Base-by-base conservation (phyloP, 2,797 vertebrate species). In the Diplodus sargus region DNA sequence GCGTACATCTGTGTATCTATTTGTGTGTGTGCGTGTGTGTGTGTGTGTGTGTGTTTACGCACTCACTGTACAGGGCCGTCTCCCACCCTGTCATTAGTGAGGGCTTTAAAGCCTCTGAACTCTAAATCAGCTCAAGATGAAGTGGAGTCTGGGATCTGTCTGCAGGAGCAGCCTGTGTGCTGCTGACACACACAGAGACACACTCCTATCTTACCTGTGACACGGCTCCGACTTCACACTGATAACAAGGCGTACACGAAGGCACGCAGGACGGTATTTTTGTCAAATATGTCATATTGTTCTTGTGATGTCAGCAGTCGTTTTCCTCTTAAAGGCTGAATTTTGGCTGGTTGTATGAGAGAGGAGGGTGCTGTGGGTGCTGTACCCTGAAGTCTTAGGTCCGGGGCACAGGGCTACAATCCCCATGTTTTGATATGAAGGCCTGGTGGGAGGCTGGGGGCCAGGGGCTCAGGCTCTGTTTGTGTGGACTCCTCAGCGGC, bases 371-470 rank as follows among this genome's bases (percentile, higher is more conserved):
- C 53, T 78, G 49, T 76, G 64, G 67, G 65, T 77, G 76, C 79
- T 84, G 64, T 78, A 79, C 71, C 70, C 69, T 81, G 43, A 69
- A n/a, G 83, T 85, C 30, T 61, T 11, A 66, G 86, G 66, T 90
- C 90, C 79, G 82, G 82, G 87, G 89, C 88, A 90, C 90, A 91
- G 92, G 91, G 91, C 90, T 94, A 86, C 94, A 94, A 94, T 94
- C 92, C 94, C 82, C 89, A 92, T 96, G 93, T 96, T 97, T 96
- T 97, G 94, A 93, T 95, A 94, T 91, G 91, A 93, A 92, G 92
- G 88, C 94, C 94, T 94, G 92, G 92, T 94, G 91, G 91, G 93
- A 89, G 92, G 89, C 70, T 75, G 82, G 74, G 76, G 85, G 89
- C 79, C 83, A 89, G 82, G 81, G 91, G 89, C 90, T 91, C 79